Percentiles rank a stretch among this genome's conserved stretches.
phyloP scores from a whole-genome alignment of 2,113 vertebrate species.

The Columba livia region DNA sequence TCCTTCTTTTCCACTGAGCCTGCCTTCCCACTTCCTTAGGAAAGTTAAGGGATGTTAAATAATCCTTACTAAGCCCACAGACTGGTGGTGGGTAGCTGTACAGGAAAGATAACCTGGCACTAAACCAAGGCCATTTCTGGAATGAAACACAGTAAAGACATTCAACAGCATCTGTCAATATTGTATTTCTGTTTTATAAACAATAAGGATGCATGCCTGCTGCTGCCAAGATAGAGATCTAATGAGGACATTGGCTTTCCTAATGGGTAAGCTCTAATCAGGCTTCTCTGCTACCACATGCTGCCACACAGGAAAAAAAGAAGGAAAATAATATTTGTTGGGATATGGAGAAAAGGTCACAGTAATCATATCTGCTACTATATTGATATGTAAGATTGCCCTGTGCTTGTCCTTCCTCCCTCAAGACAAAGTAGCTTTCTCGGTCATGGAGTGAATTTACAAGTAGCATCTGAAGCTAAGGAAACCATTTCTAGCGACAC shows the following conservation, averaged over 20 bases:
- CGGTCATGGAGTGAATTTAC: background rate
- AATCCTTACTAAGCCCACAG: background rate
- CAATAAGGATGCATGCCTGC: background rate
- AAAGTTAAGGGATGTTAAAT: background rate
- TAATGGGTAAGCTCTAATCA: constrained; percentile 40
- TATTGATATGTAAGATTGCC: background rate
- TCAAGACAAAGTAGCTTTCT: constrained; percentile 6
- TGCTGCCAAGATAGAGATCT: constrained; percentile 33
- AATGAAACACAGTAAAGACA: background rate
- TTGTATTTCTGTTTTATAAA: background rate
- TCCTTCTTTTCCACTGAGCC: background rate
- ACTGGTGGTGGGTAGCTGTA: background rate
- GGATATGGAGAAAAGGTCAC: constrained; percentile 34
- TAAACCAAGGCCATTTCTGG: background rate
- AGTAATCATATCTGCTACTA: constrained; percentile 42
- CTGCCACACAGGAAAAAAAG: background rate
- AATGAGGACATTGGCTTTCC: constrained; percentile 32
- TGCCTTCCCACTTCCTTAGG: background rate
- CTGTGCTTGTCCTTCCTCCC: constrained; percentile 5
- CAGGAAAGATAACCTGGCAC: background rate
- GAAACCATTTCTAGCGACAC: constrained; percentile 14
- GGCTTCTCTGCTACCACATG: constrained; percentile 12
- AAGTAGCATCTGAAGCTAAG: constrained; percentile 6
- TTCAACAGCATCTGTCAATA: background rate
- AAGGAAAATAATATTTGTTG: constrained; percentile 19